Conservation (phyloP, 2,888 invertebrate genomes). For the Nomada fucata region DNA sequence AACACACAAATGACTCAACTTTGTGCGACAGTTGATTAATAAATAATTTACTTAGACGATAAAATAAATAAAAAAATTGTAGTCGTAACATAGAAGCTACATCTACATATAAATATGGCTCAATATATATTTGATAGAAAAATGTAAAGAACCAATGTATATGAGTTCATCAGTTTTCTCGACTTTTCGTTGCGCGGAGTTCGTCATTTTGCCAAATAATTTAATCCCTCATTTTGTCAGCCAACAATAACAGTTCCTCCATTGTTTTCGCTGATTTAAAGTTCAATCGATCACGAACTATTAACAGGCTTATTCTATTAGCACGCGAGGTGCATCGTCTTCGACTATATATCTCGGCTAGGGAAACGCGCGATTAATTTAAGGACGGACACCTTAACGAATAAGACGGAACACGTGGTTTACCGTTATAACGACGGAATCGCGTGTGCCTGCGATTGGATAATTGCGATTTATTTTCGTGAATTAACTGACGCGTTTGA, state of each 20-base stretch:
- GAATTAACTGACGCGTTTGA: constrained; percentile 60
- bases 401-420: constrained; percentile 46
- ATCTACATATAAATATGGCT: too few relatives aligned
- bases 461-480: constrained; percentile 68
- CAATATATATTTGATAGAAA: too few relatives aligned
- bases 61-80: too few relatives aligned
- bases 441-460: constrained; percentile 43
- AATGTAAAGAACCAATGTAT: too few relatives aligned
- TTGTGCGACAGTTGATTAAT: too few relatives aligned
- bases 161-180: too few relatives aligned
- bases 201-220: too few relatives aligned
- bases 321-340: constrained; percentile 37
- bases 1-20: too few relatives aligned
- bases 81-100: too few relatives aligned
- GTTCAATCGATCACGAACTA: constrained; percentile 28
- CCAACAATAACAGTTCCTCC: neutral
- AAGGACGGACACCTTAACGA: constrained; percentile 43
- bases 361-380: constrained; percentile 49
- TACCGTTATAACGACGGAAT: constrained; percentile 51
- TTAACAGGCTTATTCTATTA: constrained; percentile 31
- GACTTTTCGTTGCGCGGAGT: too few relatives aligned
- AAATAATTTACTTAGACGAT: too few relatives aligned
- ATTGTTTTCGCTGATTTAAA: neutral
- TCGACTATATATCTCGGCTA: constrained; percentile 38
- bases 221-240: neutral